A percentile compares a stretch with the other conserved stretches of the same genome.
These are phyloP conservation scores for Grantiella picta DNA, from an alignment of 2,113 vertebrate species.

Conservation along the genomic window DNA sequence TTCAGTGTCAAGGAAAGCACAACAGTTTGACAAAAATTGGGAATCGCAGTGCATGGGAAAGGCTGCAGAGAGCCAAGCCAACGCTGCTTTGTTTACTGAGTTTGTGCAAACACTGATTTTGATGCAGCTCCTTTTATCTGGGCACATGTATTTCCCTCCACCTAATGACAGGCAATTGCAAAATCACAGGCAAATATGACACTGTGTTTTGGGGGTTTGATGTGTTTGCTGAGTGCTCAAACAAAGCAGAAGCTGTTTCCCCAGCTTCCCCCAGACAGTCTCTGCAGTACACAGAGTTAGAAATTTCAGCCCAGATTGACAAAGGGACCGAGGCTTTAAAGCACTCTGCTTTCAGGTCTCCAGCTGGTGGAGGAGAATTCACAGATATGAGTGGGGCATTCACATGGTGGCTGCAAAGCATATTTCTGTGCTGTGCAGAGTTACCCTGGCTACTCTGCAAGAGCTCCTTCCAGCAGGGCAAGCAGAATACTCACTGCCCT, in stretches of 20 bases:
- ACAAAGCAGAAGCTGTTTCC: neutral
- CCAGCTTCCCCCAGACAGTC: neutral
- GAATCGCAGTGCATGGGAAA: neutral
- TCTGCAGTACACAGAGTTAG: neutral
- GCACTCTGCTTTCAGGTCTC: neutral
- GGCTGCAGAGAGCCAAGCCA: neutral
- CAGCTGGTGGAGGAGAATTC: neutral
- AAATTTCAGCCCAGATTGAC: neutral
- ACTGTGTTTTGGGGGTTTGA: neutral
- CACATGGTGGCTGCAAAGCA: neutral
- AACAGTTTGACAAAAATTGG: neutral
- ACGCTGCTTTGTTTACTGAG: neutral
- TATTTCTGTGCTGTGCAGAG: neutral
- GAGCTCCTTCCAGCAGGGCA: neutral
- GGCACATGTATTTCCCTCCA: neutral
- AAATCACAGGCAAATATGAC: neutral
- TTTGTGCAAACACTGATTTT: neutral
- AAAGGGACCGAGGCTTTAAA: neutral
- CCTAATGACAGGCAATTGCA: neutral
- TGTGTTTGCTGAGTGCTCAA: neutral
- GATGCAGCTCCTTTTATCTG: neutral
- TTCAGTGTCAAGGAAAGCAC: neutral
- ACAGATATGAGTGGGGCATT: neutral
- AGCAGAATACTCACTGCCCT: rapidly evolving
- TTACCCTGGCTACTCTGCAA: neutral